Evolutionary conservation across 2,888 invertebrate species (phyloP).

Genomic region (Leptopilina syphax): DNA sequence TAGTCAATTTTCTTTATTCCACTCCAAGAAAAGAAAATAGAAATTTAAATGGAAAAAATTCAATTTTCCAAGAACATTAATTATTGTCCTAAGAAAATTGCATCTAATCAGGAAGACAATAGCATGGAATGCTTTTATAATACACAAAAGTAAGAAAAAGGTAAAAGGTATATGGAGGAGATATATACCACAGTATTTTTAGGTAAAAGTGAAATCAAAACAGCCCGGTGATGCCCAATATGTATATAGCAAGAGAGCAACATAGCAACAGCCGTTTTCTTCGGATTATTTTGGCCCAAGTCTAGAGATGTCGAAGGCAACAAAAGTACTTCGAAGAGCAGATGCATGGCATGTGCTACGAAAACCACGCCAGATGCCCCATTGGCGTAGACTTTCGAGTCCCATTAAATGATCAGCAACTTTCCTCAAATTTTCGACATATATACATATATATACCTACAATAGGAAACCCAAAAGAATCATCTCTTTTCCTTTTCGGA

Average conservation of each 20-base stretch:
- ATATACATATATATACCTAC: too few relatives aligned
- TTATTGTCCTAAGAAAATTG: too few relatives aligned
- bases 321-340: constrained; percentile 73
- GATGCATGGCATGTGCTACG: constrained; percentile 76
- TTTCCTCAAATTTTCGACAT: constrained; percentile 21
- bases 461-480: neutral
- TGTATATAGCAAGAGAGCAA: constrained; percentile 65
- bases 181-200: neutral
- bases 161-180: too few relatives aligned
- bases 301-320: constrained; percentile 67
- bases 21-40: too few relatives aligned
- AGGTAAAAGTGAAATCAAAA: constrained; percentile 40
- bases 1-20: too few relatives aligned
- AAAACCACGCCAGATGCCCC: constrained; percentile 74
- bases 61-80: too few relatives aligned
- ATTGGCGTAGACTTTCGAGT: constrained; percentile 69
- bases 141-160: neutral
- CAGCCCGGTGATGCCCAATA: constrained; percentile 43
- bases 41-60: too few relatives aligned
- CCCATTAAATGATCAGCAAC: constrained; percentile 46
- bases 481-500: constrained; percentile 41
- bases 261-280: constrained; percentile 68
- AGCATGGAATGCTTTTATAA: too few relatives aligned
- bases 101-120: too few relatives aligned
- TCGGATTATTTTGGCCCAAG: constrained; percentile 65